Conservation (phyloP, 2,113 vertebrate genomes). For the Nematolebias whitei region DNA sequence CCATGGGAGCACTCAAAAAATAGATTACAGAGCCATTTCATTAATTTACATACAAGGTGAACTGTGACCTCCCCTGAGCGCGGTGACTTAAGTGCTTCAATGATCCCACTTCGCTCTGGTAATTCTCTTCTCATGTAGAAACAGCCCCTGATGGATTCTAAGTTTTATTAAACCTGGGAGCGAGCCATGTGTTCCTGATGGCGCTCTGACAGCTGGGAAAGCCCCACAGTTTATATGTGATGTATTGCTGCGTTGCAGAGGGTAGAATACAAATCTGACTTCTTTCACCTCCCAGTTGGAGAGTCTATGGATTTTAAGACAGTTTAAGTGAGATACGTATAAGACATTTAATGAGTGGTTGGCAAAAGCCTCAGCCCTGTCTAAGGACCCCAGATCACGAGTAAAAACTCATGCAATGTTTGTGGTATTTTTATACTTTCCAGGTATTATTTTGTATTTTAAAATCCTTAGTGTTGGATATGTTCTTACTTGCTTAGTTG, state of each 20-base stretch:
- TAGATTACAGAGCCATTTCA: slow-evolving; percentile 43
- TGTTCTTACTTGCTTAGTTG: too few species aligned
- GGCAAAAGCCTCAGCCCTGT: neutral
- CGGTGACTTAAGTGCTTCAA: slow-evolving; percentile 5
- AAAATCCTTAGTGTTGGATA: too few species aligned
- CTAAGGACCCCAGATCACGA: too few species aligned
- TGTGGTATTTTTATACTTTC: too few species aligned
- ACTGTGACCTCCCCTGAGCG: slow-evolving; percentile 37
- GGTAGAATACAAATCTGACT: slow-evolving; percentile 24
- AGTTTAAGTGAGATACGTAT: slow-evolving; percentile 1
- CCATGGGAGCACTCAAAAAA: slow-evolving; percentile 26
- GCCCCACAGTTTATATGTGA: slow-evolving; percentile 24
- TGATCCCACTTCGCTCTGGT: slow-evolving; percentile 16
- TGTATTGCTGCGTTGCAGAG: slow-evolving; percentile 14
- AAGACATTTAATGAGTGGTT: neutral
- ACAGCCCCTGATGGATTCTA: slow-evolving; percentile 30
- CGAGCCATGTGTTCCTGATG: slow-evolving; percentile 1
- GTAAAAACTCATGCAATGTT: too few species aligned
- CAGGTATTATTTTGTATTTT: too few species aligned
- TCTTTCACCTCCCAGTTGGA: slow-evolving; percentile 15
- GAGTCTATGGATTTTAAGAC: slow-evolving; percentile 8
- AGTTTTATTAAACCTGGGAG: slow-evolving; percentile 51
- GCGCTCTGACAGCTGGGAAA: slow-evolving; percentile 39
- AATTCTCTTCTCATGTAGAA: slow-evolving; percentile 34
- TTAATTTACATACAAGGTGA: slow-evolving; percentile 62